These are phyloP conservation scores for Chironomus tentans DNA, from an alignment of 2,888 invertebrate genomes.

Conservation along the genomic window DNA sequence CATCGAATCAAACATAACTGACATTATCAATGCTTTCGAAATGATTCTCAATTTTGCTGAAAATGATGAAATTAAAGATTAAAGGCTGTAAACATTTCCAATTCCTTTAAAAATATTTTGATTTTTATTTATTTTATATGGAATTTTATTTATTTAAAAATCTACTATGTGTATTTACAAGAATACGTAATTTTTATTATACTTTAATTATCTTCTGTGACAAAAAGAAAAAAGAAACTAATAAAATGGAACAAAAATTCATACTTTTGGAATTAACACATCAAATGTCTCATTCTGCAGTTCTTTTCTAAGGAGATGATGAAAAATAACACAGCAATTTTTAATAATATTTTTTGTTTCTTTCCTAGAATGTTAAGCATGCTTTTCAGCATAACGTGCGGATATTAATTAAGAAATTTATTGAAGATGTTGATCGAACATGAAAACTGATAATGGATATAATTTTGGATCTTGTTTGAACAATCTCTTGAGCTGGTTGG, in stretches of 20 bases:
- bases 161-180: background rate
- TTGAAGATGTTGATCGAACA: conserved; percentile 60
- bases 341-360: background rate
- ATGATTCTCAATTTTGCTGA: background rate
- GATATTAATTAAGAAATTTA: conserved; percentile 9
- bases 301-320: background rate
- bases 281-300: too few species aligned
- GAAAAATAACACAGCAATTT: conserved; percentile 15
- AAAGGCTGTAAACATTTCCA: background rate
- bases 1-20: background rate
- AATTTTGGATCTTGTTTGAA: conserved; percentile 48
- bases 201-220: too few species aligned
- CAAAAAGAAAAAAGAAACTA: too few species aligned
- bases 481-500: conserved; percentile 59
- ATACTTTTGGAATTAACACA: too few species aligned
- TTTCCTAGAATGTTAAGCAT: background rate
- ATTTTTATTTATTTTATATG: background rate
- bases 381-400: background rate
- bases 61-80: background rate
- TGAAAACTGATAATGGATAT: conserved; percentile 52
- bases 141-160: background rate
- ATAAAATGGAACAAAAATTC: too few species aligned
- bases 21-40: background rate
- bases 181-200: too few species aligned
- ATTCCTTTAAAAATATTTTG: too few species aligned